These are phyloP conservation scores for Pagetopsis macropterus DNA, from an alignment of 2,797 vertebrate species.

Conservation along the genomic window DNA sequence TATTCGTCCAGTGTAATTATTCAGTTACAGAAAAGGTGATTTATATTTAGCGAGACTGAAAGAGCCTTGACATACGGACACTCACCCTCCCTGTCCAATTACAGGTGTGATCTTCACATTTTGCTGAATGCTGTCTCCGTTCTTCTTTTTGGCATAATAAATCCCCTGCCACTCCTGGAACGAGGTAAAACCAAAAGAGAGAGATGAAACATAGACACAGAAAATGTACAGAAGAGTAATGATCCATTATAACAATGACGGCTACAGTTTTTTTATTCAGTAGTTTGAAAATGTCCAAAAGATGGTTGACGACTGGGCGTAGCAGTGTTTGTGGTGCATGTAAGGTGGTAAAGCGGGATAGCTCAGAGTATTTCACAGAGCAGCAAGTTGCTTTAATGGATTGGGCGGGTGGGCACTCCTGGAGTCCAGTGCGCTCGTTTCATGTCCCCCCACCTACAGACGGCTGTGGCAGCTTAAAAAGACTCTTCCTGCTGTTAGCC, in stretches of 20 bases:
- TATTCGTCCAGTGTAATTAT: slow-evolving; percentile 1
- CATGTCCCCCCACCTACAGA: slow-evolving; percentile 69
- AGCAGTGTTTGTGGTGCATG: slow-evolving; percentile 20
- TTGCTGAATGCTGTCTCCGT: slow-evolving; percentile 95
- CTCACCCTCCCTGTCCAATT: slow-evolving; percentile 97
- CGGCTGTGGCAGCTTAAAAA: slow-evolving; percentile 71
- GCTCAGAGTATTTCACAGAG: slow-evolving; percentile 50
- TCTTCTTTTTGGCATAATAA: slow-evolving; percentile 96
- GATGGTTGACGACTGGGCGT: slow-evolving; percentile 8
- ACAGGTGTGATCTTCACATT: slow-evolving; percentile 99
- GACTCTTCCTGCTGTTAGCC: slow-evolving; percentile 73
- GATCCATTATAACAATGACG: background rate
- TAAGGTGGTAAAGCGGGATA: slow-evolving; percentile 8
- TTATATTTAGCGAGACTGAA: slow-evolving; percentile 7
- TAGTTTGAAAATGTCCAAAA: background rate
- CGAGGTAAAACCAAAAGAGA: slow-evolving; percentile 26
- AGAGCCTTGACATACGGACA: slow-evolving; percentile 35
- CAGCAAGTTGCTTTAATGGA: slow-evolving; percentile 57
- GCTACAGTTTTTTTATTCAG: background rate
- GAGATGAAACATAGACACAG: slow-evolving; percentile 8
- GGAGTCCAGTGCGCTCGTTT: slow-evolving; percentile 66
- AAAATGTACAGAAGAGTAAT: background rate
- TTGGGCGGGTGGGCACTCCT: slow-evolving; percentile 42
- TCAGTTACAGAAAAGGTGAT: slow-evolving; percentile 9
- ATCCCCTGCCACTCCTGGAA: slow-evolving; percentile 97